Evolutionary conservation across 2,113 vertebrate species (phyloP).

Genomic region (Paedocypris sp.): DNA sequence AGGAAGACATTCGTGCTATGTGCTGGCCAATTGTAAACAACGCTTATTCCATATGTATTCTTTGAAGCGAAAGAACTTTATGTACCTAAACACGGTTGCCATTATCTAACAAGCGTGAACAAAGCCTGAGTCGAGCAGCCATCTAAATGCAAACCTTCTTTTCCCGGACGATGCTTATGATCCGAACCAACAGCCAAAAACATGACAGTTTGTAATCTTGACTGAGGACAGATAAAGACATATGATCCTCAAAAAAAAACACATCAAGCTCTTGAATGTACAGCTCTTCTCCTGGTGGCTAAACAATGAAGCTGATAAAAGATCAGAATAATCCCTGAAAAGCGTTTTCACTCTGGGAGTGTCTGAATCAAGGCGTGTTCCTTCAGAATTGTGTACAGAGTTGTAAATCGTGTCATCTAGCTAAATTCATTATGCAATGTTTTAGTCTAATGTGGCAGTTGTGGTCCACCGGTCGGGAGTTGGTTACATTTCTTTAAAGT

Average conservation of each 20-base stretch:
- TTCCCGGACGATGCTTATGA: not conserved
- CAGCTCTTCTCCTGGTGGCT: not conserved
- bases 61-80: too few species aligned
- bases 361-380: not conserved
- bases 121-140: not conserved
- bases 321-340: conserved; percentile 11
- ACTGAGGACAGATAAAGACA: conserved; percentile 6
- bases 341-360: not conserved
- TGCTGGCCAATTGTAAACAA: too few species aligned
- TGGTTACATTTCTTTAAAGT: too few species aligned
- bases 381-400: not conserved
- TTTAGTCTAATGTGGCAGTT: too few species aligned
- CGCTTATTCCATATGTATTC: too few species aligned
- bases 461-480: too few species aligned
- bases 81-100: not conserved
- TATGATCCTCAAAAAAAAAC: conserved; percentile 2
- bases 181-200: not conserved
- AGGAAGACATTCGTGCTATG: too few species aligned
- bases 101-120: not conserved
- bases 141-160: not conserved
- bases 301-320: conserved; percentile 12
- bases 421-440: too few species aligned
- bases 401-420: too few species aligned
- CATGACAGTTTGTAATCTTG: conserved; percentile 11
- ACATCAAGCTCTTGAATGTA: not conserved